These are phyloP conservation scores for Eristalis tenax DNA, from an alignment of 2,888 invertebrate genomes.

Conservation along the genomic window DNA sequence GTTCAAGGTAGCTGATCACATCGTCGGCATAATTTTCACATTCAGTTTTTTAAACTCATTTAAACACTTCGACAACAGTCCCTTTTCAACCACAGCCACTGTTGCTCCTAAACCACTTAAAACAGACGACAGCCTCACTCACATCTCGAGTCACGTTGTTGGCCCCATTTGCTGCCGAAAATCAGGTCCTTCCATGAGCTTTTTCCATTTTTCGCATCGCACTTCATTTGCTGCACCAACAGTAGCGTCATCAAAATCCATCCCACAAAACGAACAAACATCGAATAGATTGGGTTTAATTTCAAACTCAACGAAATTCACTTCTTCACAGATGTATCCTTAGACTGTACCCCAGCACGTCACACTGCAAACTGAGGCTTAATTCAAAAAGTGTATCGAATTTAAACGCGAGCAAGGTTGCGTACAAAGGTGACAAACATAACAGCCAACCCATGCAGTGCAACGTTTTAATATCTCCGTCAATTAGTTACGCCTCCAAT, in stretches of 20 bases:
- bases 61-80: background rate
- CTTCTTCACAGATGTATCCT: background rate
- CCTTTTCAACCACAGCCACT: background rate
- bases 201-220: slow-evolving; percentile 46
- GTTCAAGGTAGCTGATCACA: no score
- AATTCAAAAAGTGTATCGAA: slow-evolving; percentile 1
- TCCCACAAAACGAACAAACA: slow-evolving; percentile 34
- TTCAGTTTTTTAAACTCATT: background rate
- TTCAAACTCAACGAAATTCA: background rate
- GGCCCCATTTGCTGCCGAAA: slow-evolving; percentile 77
- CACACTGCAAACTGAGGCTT: slow-evolving; percentile 29
- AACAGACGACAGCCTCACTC: slow-evolving; percentile 4
- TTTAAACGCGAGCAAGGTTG: slow-evolving; percentile 32
- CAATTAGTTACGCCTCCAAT: slow-evolving; percentile 66
- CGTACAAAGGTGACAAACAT: background rate
- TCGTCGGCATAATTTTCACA: no score
- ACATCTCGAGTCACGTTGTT: slow-evolving; percentile 72
- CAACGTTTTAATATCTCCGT: slow-evolving; percentile 24
- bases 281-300: background rate
- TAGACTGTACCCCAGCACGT: slow-evolving; percentile 17
- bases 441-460: slow-evolving; percentile 20
- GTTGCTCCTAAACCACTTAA: background rate
- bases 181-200: slow-evolving; percentile 79
- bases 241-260: slow-evolving; percentile 26
- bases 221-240: slow-evolving; percentile 23